Conservation (phyloP, 2,113 vertebrate species). For the Bothrops jararaca region DNA sequence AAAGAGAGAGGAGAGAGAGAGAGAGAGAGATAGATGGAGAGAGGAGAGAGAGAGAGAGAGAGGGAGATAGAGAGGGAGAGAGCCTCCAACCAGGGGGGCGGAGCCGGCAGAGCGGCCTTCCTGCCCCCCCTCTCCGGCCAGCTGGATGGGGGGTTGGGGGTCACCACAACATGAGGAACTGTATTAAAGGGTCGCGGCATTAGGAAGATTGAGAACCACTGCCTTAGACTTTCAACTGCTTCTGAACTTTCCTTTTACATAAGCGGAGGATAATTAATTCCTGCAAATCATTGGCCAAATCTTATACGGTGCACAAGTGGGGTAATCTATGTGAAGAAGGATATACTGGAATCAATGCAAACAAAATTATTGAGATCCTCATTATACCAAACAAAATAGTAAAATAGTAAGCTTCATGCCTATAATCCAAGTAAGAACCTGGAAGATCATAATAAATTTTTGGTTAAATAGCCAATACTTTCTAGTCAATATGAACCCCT, state of each 20-base stretch:
- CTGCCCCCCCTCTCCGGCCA: too few relatives aligned
- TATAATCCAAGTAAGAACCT: background rate
- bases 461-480: background rate
- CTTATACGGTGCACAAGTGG: background rate
- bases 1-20: too few relatives aligned
- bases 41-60: too few relatives aligned
- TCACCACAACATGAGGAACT: too few relatives aligned
- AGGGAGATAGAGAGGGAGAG: too few relatives aligned
- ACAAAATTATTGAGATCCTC: background rate
- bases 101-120: too few relatives aligned
- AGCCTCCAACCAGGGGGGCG: too few relatives aligned
- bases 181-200: too few relatives aligned
- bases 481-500: background rate
- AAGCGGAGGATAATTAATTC: background rate
- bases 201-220: too few relatives aligned
- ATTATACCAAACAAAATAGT: background rate
- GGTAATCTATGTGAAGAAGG: background rate
- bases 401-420: background rate
- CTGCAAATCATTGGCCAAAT: background rate
- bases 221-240: background rate
- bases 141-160: too few relatives aligned
- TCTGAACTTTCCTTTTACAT: background rate
- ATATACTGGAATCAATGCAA: background rate
- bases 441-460: background rate
- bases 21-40: too few relatives aligned